These are phyloP conservation scores for Zosterops hypoxanthus DNA, from an alignment of 2,113 vertebrate genomes.

Conservation along the genomic window DNA sequence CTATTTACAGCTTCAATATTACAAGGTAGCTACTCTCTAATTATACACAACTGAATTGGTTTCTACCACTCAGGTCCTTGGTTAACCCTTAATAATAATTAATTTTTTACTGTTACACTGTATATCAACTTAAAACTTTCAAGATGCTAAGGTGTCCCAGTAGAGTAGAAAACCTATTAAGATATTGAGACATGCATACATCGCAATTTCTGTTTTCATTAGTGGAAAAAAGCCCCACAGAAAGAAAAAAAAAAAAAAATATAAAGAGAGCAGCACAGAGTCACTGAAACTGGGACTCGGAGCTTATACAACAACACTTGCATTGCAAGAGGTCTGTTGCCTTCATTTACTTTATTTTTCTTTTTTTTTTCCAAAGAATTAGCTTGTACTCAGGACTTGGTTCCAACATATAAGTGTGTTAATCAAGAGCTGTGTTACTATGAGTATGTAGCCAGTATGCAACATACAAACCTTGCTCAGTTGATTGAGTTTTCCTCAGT, in stretches of 20 bases:
- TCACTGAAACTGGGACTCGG: not conserved
- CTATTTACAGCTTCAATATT: slow-evolving; percentile 72
- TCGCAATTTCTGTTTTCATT: slow-evolving; percentile 72
- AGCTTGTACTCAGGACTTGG: not conserved
- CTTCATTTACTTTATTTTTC: not conserved
- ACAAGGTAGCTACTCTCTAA: slow-evolving; percentile 77
- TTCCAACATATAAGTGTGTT: not conserved
- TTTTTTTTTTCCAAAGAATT: not conserved
- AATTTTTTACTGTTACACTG: slow-evolving; percentile 68
- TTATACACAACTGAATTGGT: slow-evolving; percentile 73
- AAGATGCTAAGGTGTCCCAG: slow-evolving; percentile 62
- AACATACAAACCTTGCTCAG: not conserved
- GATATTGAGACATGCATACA: slow-evolving; percentile 66
- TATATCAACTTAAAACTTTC: slow-evolving; percentile 77
- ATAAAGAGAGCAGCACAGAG: slow-evolving; percentile 5
- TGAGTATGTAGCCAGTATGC: not conserved
- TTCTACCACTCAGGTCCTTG: slow-evolving; percentile 50
- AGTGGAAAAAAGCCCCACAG: slow-evolving; percentile 45
- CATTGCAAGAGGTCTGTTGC: not conserved
- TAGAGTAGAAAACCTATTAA: slow-evolving; percentile 74
- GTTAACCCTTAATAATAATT: slow-evolving; percentile 77
- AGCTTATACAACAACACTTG: slow-evolving; percentile 13
- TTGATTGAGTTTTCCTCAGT: not conserved
- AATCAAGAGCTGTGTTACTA: not conserved
- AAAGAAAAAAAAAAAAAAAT: not conserved